Evolutionary conservation across 2,113 vertebrate genomes (phyloP), one percentile per base, ranked within the genome.

Genomic region (Embiotoca jacksoni): DNA sequence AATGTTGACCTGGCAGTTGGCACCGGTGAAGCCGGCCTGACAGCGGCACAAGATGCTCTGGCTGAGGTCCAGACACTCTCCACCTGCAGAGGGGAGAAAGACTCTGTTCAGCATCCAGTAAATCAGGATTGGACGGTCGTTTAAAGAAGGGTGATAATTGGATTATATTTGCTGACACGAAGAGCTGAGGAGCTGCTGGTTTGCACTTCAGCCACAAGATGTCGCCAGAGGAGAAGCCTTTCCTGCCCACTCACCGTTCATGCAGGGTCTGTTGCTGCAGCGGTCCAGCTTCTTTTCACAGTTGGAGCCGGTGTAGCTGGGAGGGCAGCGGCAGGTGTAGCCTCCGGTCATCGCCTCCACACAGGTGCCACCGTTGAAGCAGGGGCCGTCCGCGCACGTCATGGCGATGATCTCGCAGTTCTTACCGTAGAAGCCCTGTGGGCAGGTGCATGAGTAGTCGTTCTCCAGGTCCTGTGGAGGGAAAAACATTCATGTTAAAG

Each of bases 11-110:
- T 97, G 96, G 23, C 98, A 99, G 90, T 97, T 96, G n/a, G 96
- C 78, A 0, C 98, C 97, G 0, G 95, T 96, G 72, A 95, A 99
- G 66, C 97, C 97, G 0, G 95, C 94, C 76, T 93, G 95, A 82
- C 98, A 99, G 1, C 96, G 94, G 31, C 98, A 99, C 0, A 98
- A 94, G 3, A 97, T 96, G 62, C 97, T 98, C 81, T 97, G 96
- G 53, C 98, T 97, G 0, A 98, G 97, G 80, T 99, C 99, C 91
- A 96, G 95, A 82, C 98, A 99, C 0, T 97, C 97, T 0, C 97
- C 98, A 59, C 97, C 98, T 99, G 89, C 94, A 96, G 77, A 90
- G 93, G 31, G 4, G 31, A 86, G 36, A 76, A 66, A 68, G 6
- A 52, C 39, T 76, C 53, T 66, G 57, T 16, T 91, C 58, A 91